Conservation (phyloP, 2,113 vertebrate species). For the Cheilinus undulatus region DNA sequence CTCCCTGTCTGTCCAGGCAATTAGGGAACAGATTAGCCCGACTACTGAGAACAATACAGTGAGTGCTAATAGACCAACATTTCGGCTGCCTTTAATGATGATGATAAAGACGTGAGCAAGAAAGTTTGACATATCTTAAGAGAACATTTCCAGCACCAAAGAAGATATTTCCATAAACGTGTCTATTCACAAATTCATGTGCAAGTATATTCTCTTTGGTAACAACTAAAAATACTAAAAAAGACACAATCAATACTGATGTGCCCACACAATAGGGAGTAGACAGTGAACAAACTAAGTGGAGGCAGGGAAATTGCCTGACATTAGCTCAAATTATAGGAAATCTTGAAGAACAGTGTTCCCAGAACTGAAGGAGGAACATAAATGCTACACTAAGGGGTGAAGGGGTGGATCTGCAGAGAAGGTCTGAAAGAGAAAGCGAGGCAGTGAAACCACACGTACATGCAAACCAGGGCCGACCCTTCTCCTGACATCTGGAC, state of each 20-base stretch:
- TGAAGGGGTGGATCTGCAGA: neutral
- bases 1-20: slow-evolving; percentile 69
- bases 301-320: slow-evolving; percentile 15
- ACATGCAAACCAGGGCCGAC: slow-evolving; percentile 30
- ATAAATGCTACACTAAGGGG: slow-evolving; percentile 22
- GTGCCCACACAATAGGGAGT: neutral
- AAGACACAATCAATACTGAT: neutral
- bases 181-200: neutral
- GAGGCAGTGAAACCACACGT: slow-evolving; percentile 30
- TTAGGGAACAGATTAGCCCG: slow-evolving; percentile 62
- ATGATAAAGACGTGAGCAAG: slow-evolving; percentile 11
- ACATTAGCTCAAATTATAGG: slow-evolving; percentile 52
- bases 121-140: neutral
- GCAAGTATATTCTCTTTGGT: neutral
- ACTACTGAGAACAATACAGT: slow-evolving; percentile 49
- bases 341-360: slow-evolving; percentile 28
- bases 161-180: neutral
- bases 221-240: neutral
- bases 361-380: neutral
- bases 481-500: slow-evolving; percentile 82
- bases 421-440: slow-evolving; percentile 21
- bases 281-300: slow-evolving; percentile 20
- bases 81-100: slow-evolving; percentile 39
- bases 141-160: neutral
- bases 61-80: slow-evolving; percentile 39